Evolutionary conservation across 2,797 vertebrate genomes (phyloP), one percentile per base, ranked within the genome.

Genomic region (Amphiprion clarkii): DNA sequence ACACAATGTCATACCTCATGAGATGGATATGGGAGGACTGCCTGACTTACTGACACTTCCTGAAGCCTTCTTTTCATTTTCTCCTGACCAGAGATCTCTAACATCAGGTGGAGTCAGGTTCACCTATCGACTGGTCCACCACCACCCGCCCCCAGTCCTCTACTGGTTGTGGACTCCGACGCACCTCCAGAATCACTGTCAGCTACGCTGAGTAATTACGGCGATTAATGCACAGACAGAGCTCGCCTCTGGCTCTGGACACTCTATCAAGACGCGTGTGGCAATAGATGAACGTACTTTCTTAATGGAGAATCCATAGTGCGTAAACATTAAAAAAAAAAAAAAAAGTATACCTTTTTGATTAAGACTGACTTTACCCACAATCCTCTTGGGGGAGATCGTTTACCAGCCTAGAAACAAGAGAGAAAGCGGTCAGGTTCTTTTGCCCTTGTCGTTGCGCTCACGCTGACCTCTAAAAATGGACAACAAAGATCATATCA

Each of bases 401-500:
- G 23, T 85, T 90, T 86, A 82, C 80, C 55, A 59, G 74, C 52
- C 14, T 13, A 10, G 76, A 56, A 87, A 73, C 65, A 23, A 67
- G 78, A 76, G 82, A 76, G 69, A 74, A 76, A 75, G 83, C 74
- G 86, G 78, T 87, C 89, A 69, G 76, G 81, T 87, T 88, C 57
- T 78, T 53, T 61, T 51, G 88, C 87, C 89, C 89, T 90, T 91
- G 93, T 85, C 81, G 82, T 70, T 39, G 60, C 65, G 84, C 87
- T 89, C 55, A 1, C 58, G 54, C 75, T 91, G 91, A 93, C 92
- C 92, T 93, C 91, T 89, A 89, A 91, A 92, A 90, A 88, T 65
- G 91, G 89, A 89, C 89, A 83, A 83, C 89, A 82, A 78, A 93
- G 93, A 94, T 94, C 81, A 89, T 93, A 94, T 94, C 93, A 73